Percentiles rank a stretch among this genome's conserved stretches.
Evolutionary conservation across 2,797 vertebrate species (phyloP).

Genomic region (Sebastolobus altivelis): DNA sequence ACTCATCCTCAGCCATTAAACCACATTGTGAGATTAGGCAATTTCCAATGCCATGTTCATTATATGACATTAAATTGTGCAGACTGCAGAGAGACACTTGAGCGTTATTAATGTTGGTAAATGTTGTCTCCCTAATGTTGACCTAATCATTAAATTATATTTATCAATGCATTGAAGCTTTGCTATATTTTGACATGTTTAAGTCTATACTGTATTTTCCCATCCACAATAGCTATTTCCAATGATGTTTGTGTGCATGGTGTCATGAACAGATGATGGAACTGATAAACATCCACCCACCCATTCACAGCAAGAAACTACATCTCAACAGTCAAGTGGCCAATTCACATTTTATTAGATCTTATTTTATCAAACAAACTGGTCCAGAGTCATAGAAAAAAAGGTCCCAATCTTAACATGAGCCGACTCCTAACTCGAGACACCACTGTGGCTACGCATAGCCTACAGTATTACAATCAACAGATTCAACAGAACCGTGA

Average conservation of each 20-base stretch:
- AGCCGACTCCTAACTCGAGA: conserved; percentile 39
- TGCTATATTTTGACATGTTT: not conserved
- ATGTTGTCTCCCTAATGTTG: not conserved
- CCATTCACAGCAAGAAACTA: conserved; percentile 11
- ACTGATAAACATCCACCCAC: not conserved
- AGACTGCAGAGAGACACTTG: not conserved
- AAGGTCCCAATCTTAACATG: conserved; percentile 44
- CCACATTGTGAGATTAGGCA: not conserved
- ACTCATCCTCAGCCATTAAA: not conserved
- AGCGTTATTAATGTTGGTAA: not conserved
- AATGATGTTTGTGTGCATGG: not conserved
- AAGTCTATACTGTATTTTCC: not conserved
- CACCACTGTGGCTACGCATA: conserved; percentile 17
- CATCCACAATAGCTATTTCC: not conserved
- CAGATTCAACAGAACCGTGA: conserved; percentile 37
- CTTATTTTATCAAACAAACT: conserved; percentile 70
- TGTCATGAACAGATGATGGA: not conserved
- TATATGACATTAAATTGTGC: not conserved
- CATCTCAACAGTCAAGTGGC: conserved; percentile 27
- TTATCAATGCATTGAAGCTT: not conserved
- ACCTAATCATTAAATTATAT: not conserved
- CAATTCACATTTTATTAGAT: conserved; percentile 62
- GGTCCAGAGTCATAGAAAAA: conserved; percentile 63
- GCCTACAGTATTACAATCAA: conserved; percentile 30
- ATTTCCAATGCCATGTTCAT: not conserved